Conservation (phyloP, 2,888 invertebrate species). For the Parnassius glacialis region DNA sequence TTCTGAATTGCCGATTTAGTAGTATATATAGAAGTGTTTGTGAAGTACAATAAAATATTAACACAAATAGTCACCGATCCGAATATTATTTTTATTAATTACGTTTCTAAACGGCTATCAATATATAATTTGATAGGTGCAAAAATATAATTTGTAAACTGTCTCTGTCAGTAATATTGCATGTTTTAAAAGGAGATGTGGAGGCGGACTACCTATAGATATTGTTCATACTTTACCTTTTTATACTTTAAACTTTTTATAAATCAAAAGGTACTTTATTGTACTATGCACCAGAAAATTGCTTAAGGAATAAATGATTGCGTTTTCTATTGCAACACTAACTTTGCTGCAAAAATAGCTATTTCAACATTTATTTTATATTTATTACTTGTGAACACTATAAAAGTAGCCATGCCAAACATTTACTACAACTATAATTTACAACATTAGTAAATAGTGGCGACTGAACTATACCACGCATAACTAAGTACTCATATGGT, state of each 20-base stretch:
- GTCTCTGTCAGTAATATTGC: no score
- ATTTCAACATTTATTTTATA: background rate
- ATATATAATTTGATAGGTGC: background rate
- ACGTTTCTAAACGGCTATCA: no score
- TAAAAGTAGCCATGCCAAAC: background rate
- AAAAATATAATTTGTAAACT: background rate
- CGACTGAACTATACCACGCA: conserved; percentile 6
- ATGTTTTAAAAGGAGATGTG: no score
- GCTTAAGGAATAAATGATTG: conserved; percentile 14
- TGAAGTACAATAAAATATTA: no score
- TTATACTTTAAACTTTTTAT: background rate
- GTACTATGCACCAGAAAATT: conserved; percentile 24
- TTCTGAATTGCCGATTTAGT: no score
- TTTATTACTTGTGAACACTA: background rate
- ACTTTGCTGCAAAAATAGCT: background rate
- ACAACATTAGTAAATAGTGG: background rate
- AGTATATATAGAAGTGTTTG: no score
- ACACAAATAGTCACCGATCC: no score
- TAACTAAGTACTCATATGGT: background rate
- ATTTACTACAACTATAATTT: background rate
- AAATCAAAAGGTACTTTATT: background rate
- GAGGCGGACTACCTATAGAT: background rate
- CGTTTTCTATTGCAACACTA: background rate
- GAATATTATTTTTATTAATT: no score
- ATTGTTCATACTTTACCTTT: background rate